Evolutionary conservation across 2,888 invertebrate genomes (phyloP).

Genomic region (Hydropsyche betteni): DNA sequence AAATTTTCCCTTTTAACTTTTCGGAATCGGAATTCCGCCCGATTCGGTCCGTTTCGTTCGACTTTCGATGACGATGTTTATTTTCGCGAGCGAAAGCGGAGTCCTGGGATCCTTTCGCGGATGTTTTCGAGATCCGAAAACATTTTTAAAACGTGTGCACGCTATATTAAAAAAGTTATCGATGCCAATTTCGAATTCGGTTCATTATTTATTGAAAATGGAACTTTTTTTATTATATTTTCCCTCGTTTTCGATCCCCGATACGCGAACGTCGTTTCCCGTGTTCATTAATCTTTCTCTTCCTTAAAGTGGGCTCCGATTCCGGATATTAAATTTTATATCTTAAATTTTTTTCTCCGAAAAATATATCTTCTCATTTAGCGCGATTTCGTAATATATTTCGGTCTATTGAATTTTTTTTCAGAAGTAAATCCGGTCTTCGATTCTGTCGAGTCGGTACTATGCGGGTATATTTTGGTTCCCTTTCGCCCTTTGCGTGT

Average conservation of each 20-base stretch:
- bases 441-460: neutral
- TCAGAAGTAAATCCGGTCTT: neutral
- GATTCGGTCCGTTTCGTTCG: slow-evolving; percentile 22
- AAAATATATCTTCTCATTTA: too few species aligned
- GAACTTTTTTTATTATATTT: slow-evolving; percentile 13
- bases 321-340: too few species aligned
- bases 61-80: slow-evolving; percentile 7
- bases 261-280: too few species aligned
- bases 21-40: slow-evolving; percentile 24
- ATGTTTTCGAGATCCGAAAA: too few species aligned
- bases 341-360: too few species aligned
- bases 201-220: slow-evolving; percentile 11
- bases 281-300: too few species aligned
- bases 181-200: slow-evolving; percentile 6
- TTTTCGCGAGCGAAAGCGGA: too few species aligned
- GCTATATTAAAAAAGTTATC: too few species aligned
- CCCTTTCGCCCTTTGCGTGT: slow-evolving; percentile 27
- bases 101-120: too few species aligned
- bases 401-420: neutral
- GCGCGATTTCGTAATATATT: too few species aligned
- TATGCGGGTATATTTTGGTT: slow-evolving; percentile 17
- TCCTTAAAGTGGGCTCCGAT: too few species aligned
- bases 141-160: too few species aligned
- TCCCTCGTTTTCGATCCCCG: neutral
- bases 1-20: slow-evolving; percentile 32